Base-by-base conservation (phyloP, 2,888 invertebrate genomes). In the Himalopsyche anomala region DNA sequence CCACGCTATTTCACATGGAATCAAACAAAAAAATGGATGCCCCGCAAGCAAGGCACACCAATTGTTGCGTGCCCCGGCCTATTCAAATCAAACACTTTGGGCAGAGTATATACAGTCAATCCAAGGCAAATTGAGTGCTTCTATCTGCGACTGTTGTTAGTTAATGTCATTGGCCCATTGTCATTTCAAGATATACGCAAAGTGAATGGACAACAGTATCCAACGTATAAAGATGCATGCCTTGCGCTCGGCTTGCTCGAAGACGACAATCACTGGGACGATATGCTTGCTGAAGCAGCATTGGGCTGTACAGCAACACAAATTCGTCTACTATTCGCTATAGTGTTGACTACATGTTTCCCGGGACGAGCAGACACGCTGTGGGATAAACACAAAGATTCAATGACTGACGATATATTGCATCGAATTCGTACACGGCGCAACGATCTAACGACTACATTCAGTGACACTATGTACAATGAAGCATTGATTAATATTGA, bases 401-500 rank as follows among this genome's bases (percentile, higher is more conserved):
- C 28, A 28, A 28, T 28, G 28, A 28, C 28, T 28, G 28, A 2
- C 28, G 28, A 79, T 79, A 79, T 79, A 79, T 79, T 79, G 79
- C 79, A 79, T 79, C 38, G 79, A 79, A 79, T 79, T 79, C 38
- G 36, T 79, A 79, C 79, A 79, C 79, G 38, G 79, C 38, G 38
- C 79, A 79, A 79, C 36, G 45, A 45, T 81, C 42, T 81, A 45
- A 81, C 81, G 81, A 81, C 19, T 45, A 45, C 45, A 81, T 81
- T 81, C 81, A 81, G 81, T 5, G 81, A 81, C 81, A 54, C 81
- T 45, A 81, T 81, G 28, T 89, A 89, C 88, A 90, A 90, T 89
- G 89, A 89, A 89, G 89, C 89, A 89, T 89, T 90, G 88, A 89
- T 90, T 88, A 86, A 87, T 87, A 89, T 90, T 56, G 89, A 89